phyloP scores from a whole-genome alignment of 2,113 vertebrate species.

The Sinocyclocheilus grahami region DNA sequence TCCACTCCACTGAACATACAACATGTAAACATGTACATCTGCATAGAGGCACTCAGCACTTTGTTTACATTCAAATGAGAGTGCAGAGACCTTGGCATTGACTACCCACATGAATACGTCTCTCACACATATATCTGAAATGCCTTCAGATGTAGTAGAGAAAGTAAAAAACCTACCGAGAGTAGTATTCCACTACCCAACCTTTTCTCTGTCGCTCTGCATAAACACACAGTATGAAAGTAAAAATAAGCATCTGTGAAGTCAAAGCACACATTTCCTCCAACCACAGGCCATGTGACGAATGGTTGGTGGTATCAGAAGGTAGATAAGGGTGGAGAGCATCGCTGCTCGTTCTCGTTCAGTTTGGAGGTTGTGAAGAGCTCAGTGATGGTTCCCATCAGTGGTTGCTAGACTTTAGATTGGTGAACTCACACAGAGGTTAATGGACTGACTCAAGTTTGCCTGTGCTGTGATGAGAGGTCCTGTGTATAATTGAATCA shows the following conservation, averaged over 20 bases:
- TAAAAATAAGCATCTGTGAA: neutral
- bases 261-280: conserved; percentile 48
- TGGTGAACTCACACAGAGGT: conserved; percentile 58
- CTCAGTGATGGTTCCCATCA: conserved; percentile 50
- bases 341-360: conserved; percentile 42
- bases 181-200: neutral
- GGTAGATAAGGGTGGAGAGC: conserved; percentile 36
- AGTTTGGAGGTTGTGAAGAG: conserved; percentile 52
- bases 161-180: neutral
- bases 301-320: conserved; percentile 35
- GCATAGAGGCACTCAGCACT: neutral
- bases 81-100: conserved; percentile 31
- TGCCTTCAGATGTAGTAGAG: conserved; percentile 46
- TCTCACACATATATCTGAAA: conserved; percentile 21
- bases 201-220: neutral
- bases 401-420: conserved; percentile 46
- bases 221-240: conserved; percentile 2
- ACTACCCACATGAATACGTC: conserved; percentile 32
- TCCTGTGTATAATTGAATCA: conserved; percentile 62
- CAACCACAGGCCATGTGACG: neutral
- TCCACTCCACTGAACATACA: conserved; percentile 5
- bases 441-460: conserved; percentile 65
- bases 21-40: conserved; percentile 31
- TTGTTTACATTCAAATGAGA: conserved; percentile 40
- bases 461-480: conserved; percentile 54